Conservation (phyloP, 2,888 invertebrate species). For the Tenthredo amoena region DNA sequence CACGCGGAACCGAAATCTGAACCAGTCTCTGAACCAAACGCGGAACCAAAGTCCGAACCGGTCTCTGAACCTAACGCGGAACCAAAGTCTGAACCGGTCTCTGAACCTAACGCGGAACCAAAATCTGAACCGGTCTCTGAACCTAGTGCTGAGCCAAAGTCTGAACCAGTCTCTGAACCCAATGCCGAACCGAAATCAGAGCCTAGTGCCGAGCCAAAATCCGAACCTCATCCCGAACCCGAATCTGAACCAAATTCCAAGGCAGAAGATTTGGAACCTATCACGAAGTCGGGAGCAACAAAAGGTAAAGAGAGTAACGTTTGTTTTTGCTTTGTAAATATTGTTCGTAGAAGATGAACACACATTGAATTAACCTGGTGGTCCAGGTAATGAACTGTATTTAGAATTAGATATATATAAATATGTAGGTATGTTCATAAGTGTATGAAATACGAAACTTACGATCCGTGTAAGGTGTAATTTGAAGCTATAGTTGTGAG, state of each 20-base stretch:
- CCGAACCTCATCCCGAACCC: conserved; percentile 60
- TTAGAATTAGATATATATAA: not conserved
- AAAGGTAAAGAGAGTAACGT: conserved; percentile 68
- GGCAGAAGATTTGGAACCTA: conserved; percentile 65
- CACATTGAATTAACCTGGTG: not conserved
- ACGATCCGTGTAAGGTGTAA: conserved; percentile 25
- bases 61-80: conserved; percentile 75
- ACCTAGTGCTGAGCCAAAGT: conserved; percentile 77
- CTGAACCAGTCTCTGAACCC: conserved; percentile 76
- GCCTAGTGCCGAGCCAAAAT: conserved; percentile 65
- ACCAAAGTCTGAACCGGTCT: conserved; percentile 78
- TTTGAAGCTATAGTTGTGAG: conserved; percentile 16
- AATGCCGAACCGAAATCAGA: conserved; percentile 77
- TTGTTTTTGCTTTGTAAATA: conserved; percentile 34
- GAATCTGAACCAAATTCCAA: conserved; percentile 65
- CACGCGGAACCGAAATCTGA: conserved; percentile 67
- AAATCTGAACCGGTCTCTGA: conserved; percentile 76
- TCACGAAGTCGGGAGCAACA: conserved; percentile 68
- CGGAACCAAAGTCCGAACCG: conserved; percentile 74
- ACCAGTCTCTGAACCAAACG: conserved; percentile 70
- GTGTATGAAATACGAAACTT: conserved; percentile 5
- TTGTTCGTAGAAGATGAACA: not conserved
- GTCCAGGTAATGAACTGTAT: conserved; percentile 11
- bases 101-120: conserved; percentile 79
- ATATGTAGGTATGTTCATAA: not conserved